Evolutionary conservation across 1,140 invertebrate species (phyloP), one percentile per base, ranked within the genome.

Genomic region (Tetramorium simillimum): DNA sequence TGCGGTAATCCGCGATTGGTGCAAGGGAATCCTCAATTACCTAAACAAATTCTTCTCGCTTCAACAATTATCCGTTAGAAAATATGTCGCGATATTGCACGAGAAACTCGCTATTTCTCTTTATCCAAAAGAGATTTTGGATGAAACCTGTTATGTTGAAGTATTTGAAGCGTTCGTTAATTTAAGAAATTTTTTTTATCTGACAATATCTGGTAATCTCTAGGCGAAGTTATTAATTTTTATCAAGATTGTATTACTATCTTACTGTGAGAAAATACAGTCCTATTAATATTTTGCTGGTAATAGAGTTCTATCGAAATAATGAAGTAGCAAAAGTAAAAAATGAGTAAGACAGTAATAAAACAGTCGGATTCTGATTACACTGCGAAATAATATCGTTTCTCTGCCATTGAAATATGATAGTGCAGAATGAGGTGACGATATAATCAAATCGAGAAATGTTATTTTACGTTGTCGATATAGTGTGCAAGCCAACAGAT

Each of bases 331-430:
- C 18, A 0, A 60, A 51, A 40, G 5, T 53, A 24, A 80, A n/a
- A 53, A 40, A 24, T 43, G 0, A 7, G 1, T 10, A 21, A 9
- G 4, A 53, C 5, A 5, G 21, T 14, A 3, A 69, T 80, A 37
- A 67, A 18, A 21, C 33, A 53, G 1, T 37, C 21, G 62, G 24
- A 3, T 37, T 14, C 1, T 28, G 10, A 43, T 40, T 51, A n/a
- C 3, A 33, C 21, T 3, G 7, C 4, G 3, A 40, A 67, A 53
- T 24, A 18, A 65, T 49, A 16, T 63, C 16, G 16, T 7, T n/a
- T 77, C 3, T 77, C 37, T 14, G 21, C 10, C 56, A 56, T 49
- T 43, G 40, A 33, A 60, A 73, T 78, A n/a, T 65, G 1, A 82
- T 14, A 40, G 14, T 18, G 60, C 1, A 28, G 51, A 60, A 1